Evolutionary conservation across 2,888 invertebrate genomes (phyloP).

Genomic region (Rhimphoctona megacephalus): DNA sequence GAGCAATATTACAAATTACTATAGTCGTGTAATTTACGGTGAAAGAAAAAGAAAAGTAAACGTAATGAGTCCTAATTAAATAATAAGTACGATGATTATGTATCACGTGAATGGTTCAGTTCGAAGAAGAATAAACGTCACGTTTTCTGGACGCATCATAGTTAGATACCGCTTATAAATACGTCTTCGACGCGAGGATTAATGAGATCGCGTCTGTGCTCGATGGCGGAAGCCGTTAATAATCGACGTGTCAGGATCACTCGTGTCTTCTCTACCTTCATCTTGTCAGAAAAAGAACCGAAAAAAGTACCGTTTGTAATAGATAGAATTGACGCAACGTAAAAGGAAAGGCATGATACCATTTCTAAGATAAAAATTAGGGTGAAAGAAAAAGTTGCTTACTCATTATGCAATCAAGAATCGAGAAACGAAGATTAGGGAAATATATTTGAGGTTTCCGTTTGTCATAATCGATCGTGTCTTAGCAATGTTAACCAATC

Average conservation of each 20-base stretch:
- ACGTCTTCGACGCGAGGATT: constrained; percentile 54
- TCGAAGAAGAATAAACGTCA: constrained; percentile 44
- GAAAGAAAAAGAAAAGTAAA: constrained; percentile 7
- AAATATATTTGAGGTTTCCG: not conserved
- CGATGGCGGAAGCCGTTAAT: constrained; percentile 64
- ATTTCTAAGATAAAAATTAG: not conserved
- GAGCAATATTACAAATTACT: constrained; percentile 9
- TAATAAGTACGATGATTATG: constrained; percentile 27
- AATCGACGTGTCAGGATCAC: constrained; percentile 66
- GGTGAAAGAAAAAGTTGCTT: not conserved
- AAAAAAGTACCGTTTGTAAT: constrained; percentile 28
- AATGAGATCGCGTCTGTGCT: constrained; percentile 55
- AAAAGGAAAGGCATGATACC: not conserved
- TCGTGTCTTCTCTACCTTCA: constrained; percentile 50
- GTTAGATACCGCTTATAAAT: constrained; percentile 46
- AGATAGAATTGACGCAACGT: constrained; percentile 4
- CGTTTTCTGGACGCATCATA: constrained; percentile 45
- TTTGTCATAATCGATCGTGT: not conserved
- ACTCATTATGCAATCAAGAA: not conserved
- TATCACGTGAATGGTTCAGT: constrained; percentile 18
- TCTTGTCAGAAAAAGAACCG: constrained; percentile 4
- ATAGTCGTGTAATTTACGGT: not conserved
- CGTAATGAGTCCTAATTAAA: constrained; percentile 29
- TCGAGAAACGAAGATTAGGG: not conserved
- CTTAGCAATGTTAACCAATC: too few relatives aligned